Evolutionary conservation across 2,113 vertebrate species (phyloP), one percentile per base, ranked within the genome.

Genomic region (Rhagologus leucostigma): DNA sequence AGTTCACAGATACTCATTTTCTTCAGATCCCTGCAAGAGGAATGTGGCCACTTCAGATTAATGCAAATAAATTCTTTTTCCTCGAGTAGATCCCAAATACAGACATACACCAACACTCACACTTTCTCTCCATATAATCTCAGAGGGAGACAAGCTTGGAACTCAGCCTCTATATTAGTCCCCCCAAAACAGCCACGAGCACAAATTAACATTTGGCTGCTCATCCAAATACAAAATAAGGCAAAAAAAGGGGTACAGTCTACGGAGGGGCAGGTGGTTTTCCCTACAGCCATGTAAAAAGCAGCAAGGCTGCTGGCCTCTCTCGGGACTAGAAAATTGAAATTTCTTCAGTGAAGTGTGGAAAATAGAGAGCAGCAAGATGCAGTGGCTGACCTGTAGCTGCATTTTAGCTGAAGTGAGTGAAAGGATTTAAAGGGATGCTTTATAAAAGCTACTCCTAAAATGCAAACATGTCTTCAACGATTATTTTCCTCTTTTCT

Each of bases 371-470:
- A 52, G 44, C 56, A 74, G 73, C 12, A 73, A 79, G 79, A 42
- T 26, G 71, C 76, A 57, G 32, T 2, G 4, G 68, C 60, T 2
- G 10, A 83, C 41, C 46, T 50, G 65, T 64, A 60, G 41, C 50
- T 71, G 50, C 33, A 47, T 81, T 86, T 80, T 49, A 65, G 47
- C 55, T 74, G 63, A 55, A 78, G 20, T 7, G 44, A 78, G 37
- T 2, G 1, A 29, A 47, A 92, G 26, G 52, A 56, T 75, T 93
- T 88, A 90, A 59, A 94, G 69, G 44, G 37, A 75, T 68, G 57
- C n/a, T 94, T 84, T 93, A 55, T 68, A 60, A 35, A 81, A 80
- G 8, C 50, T 90, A 44, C 11, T 63, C 52, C 44, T 86, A 75
- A 90, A 94, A 87, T 33, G 60, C 49, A 71, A 87, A 49, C 13